Evolutionary conservation across 2,888 invertebrate genomes (phyloP).

Genomic region (Leptodirus hochenwartii): DNA sequence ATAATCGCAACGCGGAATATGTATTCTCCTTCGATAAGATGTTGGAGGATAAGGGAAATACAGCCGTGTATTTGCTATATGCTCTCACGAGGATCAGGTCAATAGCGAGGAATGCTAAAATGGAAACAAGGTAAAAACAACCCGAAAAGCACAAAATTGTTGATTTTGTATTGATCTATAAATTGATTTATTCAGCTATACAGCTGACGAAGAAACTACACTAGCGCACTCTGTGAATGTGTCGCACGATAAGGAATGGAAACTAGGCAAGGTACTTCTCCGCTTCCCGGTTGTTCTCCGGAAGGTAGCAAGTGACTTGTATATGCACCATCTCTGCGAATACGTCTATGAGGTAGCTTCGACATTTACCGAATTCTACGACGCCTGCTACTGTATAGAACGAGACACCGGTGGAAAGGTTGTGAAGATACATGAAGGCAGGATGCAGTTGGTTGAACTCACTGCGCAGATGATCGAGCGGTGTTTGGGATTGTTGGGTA

Average conservation of each 20-base stretch:
- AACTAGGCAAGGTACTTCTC: conserved; percentile 71
- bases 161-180: no score
- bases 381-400: conserved; percentile 92
- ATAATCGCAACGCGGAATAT: conserved; percentile 86
- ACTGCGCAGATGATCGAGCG: conserved; percentile 74
- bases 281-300: conserved; percentile 76
- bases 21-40: conserved; percentile 98
- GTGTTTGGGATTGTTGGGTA: conserved; percentile 79
- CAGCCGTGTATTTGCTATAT: conserved; percentile 93
- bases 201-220: no score
- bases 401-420: conserved; percentile 70
- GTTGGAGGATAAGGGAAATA: conserved; percentile 97
- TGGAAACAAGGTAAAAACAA: conserved; percentile 36
- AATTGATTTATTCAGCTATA: no score
- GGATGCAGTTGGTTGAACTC: conserved; percentile 82
- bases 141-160: not conserved
- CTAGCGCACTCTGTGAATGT: no score
- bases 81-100: conserved; percentile 87
- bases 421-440: conserved; percentile 63
- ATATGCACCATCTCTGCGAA: conserved; percentile 79
- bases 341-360: conserved; percentile 89
- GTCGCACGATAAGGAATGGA: conserved; percentile 86
- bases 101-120: conserved; percentile 62
- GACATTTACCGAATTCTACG: conserved; percentile 92
- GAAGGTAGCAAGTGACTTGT: conserved; percentile 65